These are phyloP conservation scores for Aethes cnicana DNA, from an alignment of 2,888 invertebrate genomes.

Conservation along the genomic window DNA sequence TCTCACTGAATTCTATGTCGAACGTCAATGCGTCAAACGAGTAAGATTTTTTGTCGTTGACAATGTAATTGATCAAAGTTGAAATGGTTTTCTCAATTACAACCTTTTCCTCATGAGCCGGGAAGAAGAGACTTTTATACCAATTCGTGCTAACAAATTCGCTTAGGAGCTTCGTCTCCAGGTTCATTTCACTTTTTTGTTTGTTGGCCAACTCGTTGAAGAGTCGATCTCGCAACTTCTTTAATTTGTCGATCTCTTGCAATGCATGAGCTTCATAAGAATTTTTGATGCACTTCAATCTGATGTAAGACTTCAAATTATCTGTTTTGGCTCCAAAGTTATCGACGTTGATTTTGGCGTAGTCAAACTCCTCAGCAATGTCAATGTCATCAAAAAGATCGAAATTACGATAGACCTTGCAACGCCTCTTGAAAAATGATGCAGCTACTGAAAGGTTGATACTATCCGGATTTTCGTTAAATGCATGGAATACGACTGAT, in stretches of 20 bases:
- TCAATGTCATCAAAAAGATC: constrained; percentile 38
- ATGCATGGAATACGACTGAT: constrained; percentile 42
- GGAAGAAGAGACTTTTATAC: constrained; percentile 39
- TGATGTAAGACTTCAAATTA: constrained; percentile 47
- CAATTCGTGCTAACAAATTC: constrained; percentile 40
- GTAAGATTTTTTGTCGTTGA: constrained; percentile 47
- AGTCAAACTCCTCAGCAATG: constrained; percentile 46
- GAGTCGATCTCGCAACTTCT: constrained; percentile 39
- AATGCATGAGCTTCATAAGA: constrained; percentile 37
- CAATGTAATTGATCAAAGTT: constrained; percentile 51
- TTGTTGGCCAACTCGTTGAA: constrained; percentile 36
- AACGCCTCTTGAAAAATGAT: constrained; percentile 41
- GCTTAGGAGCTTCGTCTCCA: constrained; percentile 40
- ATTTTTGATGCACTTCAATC: constrained; percentile 41
- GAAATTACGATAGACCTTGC: constrained; percentile 42
- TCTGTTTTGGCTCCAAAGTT: constrained; percentile 45
- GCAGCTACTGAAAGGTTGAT: constrained; percentile 42
- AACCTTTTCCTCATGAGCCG: constrained; percentile 33
- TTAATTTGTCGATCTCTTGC: constrained; percentile 45
- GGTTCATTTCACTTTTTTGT: constrained; percentile 11
- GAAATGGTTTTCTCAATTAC: constrained; percentile 47
- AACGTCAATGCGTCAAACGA: constrained; percentile 49
- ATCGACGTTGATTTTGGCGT: constrained; percentile 40
- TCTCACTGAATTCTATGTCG: constrained; percentile 35
- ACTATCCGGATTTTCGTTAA: constrained; percentile 24